phyloP scores from a whole-genome alignment of 2,113 vertebrate genomes.

The Megaceryle maxima region DNA sequence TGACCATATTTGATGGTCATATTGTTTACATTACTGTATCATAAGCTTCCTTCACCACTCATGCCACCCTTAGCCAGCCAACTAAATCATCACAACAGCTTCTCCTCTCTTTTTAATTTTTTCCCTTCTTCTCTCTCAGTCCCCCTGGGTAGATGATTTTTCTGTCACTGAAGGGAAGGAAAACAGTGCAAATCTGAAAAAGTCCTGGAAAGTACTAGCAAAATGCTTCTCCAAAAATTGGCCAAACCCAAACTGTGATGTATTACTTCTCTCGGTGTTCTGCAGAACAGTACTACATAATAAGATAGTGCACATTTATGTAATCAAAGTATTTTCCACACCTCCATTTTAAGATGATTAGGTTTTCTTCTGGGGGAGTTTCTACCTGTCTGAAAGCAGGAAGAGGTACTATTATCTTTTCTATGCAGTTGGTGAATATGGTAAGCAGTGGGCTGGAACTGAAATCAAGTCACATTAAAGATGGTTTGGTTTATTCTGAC shows the following conservation, averaged over 20 bases:
- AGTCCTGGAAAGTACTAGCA: background rate
- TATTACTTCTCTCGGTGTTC: background rate
- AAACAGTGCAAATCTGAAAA: background rate
- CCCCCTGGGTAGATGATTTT: background rate
- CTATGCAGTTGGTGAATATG: constrained; percentile 15
- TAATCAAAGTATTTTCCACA: background rate
- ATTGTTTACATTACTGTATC: background rate
- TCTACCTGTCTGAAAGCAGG: background rate
- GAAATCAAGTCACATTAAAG: constrained; percentile 52
- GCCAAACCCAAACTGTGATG: background rate
- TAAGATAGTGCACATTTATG: background rate
- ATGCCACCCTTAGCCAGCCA: background rate
- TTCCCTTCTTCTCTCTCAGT: background rate
- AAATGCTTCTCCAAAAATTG: background rate
- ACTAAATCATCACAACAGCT: background rate
- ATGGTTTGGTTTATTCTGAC: constrained; percentile 51
- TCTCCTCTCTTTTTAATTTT: no score
- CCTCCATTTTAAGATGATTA: background rate
- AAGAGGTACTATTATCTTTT: constrained; percentile 29
- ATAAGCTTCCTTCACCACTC: background rate
- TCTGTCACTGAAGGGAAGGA: background rate
- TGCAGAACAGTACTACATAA: background rate
- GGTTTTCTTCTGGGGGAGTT: background rate
- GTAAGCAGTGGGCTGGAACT: constrained; percentile 43
- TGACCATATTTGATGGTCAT: background rate